Evolutionary conservation across 2,113 vertebrate genomes (phyloP).

Genomic region (Myotis brandtii): DNA sequence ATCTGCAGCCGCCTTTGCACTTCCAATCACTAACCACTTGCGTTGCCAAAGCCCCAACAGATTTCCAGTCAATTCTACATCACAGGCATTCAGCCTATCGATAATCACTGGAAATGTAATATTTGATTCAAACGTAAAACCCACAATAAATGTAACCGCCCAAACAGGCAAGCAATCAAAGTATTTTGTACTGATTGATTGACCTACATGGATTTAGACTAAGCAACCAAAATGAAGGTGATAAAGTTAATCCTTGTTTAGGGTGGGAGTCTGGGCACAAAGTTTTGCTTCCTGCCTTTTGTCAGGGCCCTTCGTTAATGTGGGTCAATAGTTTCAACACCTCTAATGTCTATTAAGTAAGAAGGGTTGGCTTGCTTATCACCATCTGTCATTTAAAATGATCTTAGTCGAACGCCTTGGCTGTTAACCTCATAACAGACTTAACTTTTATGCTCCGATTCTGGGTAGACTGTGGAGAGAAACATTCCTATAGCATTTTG

Average conservation of each 20-base stretch:
- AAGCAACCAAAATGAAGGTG: slow-evolving; percentile 33
- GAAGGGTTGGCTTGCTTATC: slow-evolving; percentile 79
- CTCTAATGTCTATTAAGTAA: slow-evolving; percentile 79
- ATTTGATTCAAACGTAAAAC: slow-evolving; percentile 65
- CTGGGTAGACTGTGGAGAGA: not conserved
- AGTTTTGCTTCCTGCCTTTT: not conserved
- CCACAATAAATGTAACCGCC: not conserved
- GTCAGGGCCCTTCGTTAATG: not conserved
- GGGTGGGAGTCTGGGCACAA: not conserved
- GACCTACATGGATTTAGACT: slow-evolving; percentile 1
- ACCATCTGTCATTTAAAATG: slow-evolving; percentile 80
- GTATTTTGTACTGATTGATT: slow-evolving; percentile 48
- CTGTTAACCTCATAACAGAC: slow-evolving; percentile 67
- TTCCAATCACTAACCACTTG: not conserved
- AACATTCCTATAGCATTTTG: slow-evolving; percentile 7
- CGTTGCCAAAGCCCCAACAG: not conserved
- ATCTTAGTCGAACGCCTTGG: slow-evolving; percentile 62
- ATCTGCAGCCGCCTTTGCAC: fast-evolving
- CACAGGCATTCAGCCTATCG: slow-evolving; percentile 5
- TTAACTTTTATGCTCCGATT: slow-evolving; percentile 77
- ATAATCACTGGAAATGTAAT: slow-evolving; percentile 53
- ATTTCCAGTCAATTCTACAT: slow-evolving; percentile 35
- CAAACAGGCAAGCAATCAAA: slow-evolving; percentile 40
- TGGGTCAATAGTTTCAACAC: slow-evolving; percentile 77
- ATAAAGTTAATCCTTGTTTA: slow-evolving; percentile 22